Evolutionary conservation across 2,888 invertebrate species (phyloP).

Genomic region (Rhaphigaster nebulosa): DNA sequence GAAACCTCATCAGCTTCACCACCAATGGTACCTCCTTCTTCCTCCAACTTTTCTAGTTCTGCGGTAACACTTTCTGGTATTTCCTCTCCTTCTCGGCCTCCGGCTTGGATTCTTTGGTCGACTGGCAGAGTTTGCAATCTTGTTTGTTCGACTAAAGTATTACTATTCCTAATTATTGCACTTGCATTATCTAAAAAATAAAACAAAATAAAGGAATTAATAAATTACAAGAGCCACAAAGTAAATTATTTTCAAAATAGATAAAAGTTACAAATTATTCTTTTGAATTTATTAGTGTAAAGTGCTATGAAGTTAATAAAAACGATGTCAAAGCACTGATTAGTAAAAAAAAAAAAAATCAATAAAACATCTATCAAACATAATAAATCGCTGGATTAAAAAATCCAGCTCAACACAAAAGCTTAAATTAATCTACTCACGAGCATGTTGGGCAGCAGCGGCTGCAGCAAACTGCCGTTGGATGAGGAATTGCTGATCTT

Average conservation of each 20-base stretch:
- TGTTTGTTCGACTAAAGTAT: slow-evolving; percentile 48
- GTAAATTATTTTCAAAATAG: neutral
- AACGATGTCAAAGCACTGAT: neutral
- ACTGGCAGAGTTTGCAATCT: slow-evolving; percentile 51
- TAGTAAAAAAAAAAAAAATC: neutral
- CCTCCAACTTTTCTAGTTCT: slow-evolving; percentile 78
- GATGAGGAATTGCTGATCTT: slow-evolving; percentile 63
- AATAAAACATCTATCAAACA: neutral
- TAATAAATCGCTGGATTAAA: neutral
- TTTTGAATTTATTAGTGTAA: neutral
- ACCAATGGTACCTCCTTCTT: slow-evolving; percentile 71
- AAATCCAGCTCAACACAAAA: neutral
- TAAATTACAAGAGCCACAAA: neutral
- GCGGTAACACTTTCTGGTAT: slow-evolving; percentile 79
- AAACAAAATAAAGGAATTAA: neutral
- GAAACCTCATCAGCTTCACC: slow-evolving; percentile 78
- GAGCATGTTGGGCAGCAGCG: slow-evolving; percentile 64
- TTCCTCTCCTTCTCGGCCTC: slow-evolving; percentile 68
- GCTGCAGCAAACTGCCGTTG: slow-evolving; percentile 63
- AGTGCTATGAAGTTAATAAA: neutral
- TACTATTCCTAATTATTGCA: slow-evolving; percentile 59
- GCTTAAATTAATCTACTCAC: slow-evolving; percentile 25
- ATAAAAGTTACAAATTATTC: neutral
- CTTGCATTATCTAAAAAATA: slow-evolving; percentile 53
- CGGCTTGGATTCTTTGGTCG: slow-evolving; percentile 54